These are phyloP conservation scores for Enteromius unitaeniatus DNA, from an alignment of 2,797 vertebrate species.

Conservation along the genomic window DNA sequence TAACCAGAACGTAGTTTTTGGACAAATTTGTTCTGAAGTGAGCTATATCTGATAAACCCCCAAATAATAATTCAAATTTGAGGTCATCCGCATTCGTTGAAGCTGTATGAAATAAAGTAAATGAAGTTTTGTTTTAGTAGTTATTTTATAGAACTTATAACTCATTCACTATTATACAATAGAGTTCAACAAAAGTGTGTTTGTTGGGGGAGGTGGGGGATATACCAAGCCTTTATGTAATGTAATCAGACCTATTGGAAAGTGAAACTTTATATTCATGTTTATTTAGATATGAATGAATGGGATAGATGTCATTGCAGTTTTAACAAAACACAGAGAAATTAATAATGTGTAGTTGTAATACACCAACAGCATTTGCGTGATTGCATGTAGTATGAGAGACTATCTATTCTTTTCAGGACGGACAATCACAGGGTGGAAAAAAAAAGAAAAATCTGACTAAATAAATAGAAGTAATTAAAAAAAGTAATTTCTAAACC, in stretches of 20 bases:
- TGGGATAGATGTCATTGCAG: neutral
- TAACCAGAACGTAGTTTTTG: neutral
- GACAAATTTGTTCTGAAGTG: neutral
- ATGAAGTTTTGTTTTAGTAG: neutral
- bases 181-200: neutral
- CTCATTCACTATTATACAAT: neutral
- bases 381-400: neutral
- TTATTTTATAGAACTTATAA: neutral
- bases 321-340: neutral
- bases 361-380: neutral
- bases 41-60: neutral
- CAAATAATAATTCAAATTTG: too few species aligned
- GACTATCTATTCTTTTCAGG: neutral
- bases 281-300: neutral
- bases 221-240: neutral
- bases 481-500: neutral
- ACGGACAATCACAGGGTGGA: neutral
- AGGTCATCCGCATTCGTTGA: neutral
- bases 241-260: neutral
- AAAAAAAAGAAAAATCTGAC: too few species aligned
- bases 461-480: too few species aligned
- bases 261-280: neutral
- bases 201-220: neutral
- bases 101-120: neutral
- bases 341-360: neutral